Evolutionary conservation across 2,113 vertebrate genomes (phyloP), one percentile per base, ranked within the genome.

Genomic region (Carollia perspicillata): DNA sequence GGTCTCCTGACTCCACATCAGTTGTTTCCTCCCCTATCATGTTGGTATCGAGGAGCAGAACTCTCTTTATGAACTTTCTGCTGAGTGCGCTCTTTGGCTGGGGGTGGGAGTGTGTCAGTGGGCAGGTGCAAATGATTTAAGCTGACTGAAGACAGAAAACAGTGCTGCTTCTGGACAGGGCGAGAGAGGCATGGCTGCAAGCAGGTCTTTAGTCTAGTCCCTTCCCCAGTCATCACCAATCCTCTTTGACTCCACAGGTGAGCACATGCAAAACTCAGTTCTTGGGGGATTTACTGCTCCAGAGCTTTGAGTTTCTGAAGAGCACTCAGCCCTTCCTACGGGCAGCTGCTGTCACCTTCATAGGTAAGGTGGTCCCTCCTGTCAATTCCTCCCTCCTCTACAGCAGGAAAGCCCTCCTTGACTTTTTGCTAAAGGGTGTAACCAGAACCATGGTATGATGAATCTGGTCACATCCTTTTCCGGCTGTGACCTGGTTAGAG

Each of bases 271-370:
- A 35, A 55, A 58, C 3, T 1, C 35, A 55, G 7, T 10, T 89
- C 2, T 3, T 97, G 44, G 91, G 94, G 28, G 92, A 96, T 17
- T 44, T 95, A 5, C 49, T 95, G 44, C 51, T 10, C 51, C 88
- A 92, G 79, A 95, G 53, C 60, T 90, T 96, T 11, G 23, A 3
- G n/a, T 96, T 96, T 28, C 53, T 95, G 63, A 81, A 79, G n/a
- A 94, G 60, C 23, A 26, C 68, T 2, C 44, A 83, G 60, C 10
- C 66, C 44, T 78, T 58, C 63, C 53, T 92, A 0, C 44, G 72
- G 51, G 5, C 9, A 17, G 95, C 90, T 33, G 65, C 93, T 18
- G 20, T 95, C 72, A 92, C 16, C 1, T 86, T 92, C 80, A 83
- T 94, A 71, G 91, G 88, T 95, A 83, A 95, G 75, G 20, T 0